Evolutionary conservation across 2,113 vertebrate species (phyloP), one percentile per base, ranked within the genome.

Genomic region (Natator depressus): DNA sequence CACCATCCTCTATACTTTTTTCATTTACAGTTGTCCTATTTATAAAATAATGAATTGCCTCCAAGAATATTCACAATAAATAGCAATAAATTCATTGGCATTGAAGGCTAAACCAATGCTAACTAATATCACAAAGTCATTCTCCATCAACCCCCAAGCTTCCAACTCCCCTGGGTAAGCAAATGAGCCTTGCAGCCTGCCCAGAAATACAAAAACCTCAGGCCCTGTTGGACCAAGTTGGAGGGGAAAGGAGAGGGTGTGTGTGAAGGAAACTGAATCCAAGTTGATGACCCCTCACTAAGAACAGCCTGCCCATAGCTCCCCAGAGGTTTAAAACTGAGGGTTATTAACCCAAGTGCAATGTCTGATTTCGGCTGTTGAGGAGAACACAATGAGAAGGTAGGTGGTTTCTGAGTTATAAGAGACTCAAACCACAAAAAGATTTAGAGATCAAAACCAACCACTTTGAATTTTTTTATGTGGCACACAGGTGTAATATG

Each of bases 261-360:
- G 42, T 42, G 42, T 42, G 42, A 4, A 47, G 25, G 75, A 78
- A 78, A 27, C 24, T 47, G 42, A 78, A 78, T 78, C 47, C 75
- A 78, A 8, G 14, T 24, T 27, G 75, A 47, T 47, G 75, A 47
- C 55, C 16, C 59, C 1, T 20, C 72, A 5, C 5, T 35, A 8
- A 17, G 24, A 80, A 20, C 54, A 38, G 75, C 35, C 17, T 78
- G 5, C 6, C 1, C 22, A 25, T 2, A 47, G 0, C 0, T 69
- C 16, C n/a, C 50, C 27, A 79, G 25, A 12, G 91, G 22, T 88
- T 79, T 84, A 42, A 24, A 20, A 2, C 2, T 19, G 57, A 85
- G 27, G 13, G 83, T 25, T 92, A 20, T 53, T n/a, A 2, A 53
- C 10, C 19, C 47, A 51, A 85, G 29, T 10, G 10, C 8, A 8